Base-by-base conservation (phyloP, 1,140 invertebrate genomes). In the Brachystomella parvula region DNA sequence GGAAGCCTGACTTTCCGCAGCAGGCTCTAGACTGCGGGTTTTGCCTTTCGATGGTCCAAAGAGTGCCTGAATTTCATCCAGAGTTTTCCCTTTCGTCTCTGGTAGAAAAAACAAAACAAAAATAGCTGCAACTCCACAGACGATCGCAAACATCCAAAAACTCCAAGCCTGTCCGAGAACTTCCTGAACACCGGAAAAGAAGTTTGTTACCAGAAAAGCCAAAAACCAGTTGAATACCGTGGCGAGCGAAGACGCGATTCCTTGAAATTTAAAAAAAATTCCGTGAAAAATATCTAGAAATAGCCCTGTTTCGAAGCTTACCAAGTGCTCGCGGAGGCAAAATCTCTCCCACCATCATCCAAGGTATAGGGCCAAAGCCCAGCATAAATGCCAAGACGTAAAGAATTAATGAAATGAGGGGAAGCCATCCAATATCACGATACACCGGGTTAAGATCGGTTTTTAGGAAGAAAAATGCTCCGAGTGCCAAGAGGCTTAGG, bases 371-470 rank as follows among this genome's bases (percentile, higher is more conserved):
- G 2, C 88, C 89, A 67, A 85, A 86, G 21, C 89, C 89, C 19
- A 90, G 74, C 0, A 86, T 86, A 77, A 90, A 90, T n/a, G 85
- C 80, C 26, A 87, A 75, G 26, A 90, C 88, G 76, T 89, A 94
- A 1, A 87, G 61, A 32, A 87, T 85, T 12, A 94, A 74, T 53
- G 84, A 84, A 0, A 84, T 66, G 0, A 93, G 76, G 0, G 90
- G 88, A 44, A 92, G 74, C 84, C 85, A 88, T 1, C 81, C 82
- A 29, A 89, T 69, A 49, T 32, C 39, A 12, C 71, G 53, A 3
- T 19, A 21, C 12, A 49, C 19, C 1, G 57, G 61, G 15, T 71
- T 64, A 2, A 60, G 33, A 17, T 77, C 66, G 1, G 56, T 57
- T 61, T 74, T 66, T 2, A 75, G 47, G 66, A 73, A 73, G 67